These are phyloP conservation scores for Anolis apletophallus DNA, from an alignment of 2,797 vertebrate species.

Conservation along the genomic window DNA sequence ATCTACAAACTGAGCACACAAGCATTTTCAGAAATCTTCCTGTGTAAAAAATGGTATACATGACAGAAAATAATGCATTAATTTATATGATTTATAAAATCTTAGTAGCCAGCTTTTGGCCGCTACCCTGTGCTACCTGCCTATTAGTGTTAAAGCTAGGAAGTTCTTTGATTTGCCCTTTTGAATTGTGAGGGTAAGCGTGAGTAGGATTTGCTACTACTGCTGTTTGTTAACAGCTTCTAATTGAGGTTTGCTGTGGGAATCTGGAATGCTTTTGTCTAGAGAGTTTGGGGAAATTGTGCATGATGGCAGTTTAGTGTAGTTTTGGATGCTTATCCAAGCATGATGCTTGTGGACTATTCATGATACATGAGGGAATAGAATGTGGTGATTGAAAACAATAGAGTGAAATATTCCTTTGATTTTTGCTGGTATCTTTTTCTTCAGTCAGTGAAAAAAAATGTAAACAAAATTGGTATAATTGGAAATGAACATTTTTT, in stretches of 20 bases:
- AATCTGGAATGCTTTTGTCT: background rate
- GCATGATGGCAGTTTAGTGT: background rate
- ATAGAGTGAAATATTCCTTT: background rate
- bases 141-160: too few relatives aligned
- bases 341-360: background rate
- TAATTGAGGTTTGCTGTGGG: background rate
- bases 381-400: background rate
- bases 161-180: background rate
- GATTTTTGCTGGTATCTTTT: background rate
- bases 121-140: too few relatives aligned
- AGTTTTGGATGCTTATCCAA: background rate
- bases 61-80: background rate
- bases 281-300: background rate
- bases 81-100: background rate
- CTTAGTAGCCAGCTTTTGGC: background rate
- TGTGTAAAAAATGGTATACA: background rate
- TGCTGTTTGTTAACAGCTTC: background rate
- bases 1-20: background rate
- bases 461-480: background rate
- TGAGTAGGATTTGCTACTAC: too few relatives aligned
- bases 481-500: background rate
- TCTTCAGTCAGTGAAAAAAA: background rate
- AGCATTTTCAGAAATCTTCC: background rate
- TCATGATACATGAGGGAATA: background rate
- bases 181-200: background rate